phyloP scores from a whole-genome alignment of 2,113 vertebrate species.

The Cisticola juncidis region DNA sequence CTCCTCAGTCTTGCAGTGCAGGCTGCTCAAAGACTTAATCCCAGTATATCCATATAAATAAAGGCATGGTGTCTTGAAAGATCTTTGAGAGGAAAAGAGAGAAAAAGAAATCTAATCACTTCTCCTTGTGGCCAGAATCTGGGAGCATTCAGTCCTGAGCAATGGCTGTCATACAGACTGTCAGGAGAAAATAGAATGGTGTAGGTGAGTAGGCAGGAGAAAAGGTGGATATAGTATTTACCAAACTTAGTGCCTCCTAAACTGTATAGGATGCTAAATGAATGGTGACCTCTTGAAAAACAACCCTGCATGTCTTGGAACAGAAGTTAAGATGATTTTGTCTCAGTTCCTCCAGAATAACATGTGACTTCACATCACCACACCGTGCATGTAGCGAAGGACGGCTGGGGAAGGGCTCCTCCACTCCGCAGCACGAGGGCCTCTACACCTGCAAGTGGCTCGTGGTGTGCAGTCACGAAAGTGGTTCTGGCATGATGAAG shows the following conservation, averaged over 20 bases:
- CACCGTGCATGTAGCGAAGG: accelerated
- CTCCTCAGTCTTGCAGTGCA: neutral
- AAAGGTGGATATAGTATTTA: neutral
- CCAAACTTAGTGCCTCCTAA: neutral
- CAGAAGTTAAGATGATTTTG: neutral
- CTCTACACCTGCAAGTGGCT: too few relatives aligned
- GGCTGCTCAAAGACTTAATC: neutral
- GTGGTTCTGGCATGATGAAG: accelerated
- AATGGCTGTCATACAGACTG: neutral
- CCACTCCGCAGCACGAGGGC: accelerated
- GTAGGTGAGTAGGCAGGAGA: neutral
- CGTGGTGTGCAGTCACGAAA: accelerated
- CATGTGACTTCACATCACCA: accelerated
- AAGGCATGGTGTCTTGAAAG: neutral
- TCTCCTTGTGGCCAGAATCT: neutral
- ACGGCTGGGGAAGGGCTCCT: neutral
- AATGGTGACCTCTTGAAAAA: neutral
- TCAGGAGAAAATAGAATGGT: neutral
- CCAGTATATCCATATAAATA: neutral
- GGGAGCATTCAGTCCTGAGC: neutral
- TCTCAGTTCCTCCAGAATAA: accelerated
- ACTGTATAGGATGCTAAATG: too few relatives aligned
- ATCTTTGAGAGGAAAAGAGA: neutral
- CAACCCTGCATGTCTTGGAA: neutral
- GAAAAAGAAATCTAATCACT: neutral